phyloP scores from a whole-genome alignment of 1,140 invertebrate genomes.

The Melipona quadrifasciata region DNA sequence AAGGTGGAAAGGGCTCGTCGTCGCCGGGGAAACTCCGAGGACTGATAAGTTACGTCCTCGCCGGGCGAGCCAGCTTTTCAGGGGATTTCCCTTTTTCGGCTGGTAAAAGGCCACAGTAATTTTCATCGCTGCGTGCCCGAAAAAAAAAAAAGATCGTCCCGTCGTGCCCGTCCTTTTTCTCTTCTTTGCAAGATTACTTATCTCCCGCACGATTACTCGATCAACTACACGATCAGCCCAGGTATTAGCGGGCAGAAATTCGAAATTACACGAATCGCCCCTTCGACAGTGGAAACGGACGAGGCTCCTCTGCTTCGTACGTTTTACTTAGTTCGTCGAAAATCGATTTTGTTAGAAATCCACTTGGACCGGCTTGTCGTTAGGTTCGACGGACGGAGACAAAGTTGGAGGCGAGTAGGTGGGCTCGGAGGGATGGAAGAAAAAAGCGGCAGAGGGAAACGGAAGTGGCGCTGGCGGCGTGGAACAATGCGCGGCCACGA shows the following conservation, averaged over 20 bases:
- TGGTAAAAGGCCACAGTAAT: conserved; percentile 46
- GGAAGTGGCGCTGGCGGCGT: background rate
- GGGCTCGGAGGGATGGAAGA: background rate
- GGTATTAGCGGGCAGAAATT: background rate
- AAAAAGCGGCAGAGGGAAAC: background rate
- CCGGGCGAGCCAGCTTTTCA: conserved; percentile 47
- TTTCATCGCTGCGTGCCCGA: conserved; percentile 15
- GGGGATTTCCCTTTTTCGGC: conserved; percentile 49
- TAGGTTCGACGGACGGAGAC: background rate
- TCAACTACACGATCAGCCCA: background rate
- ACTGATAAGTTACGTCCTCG: conserved; percentile 69
- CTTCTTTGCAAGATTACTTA: background rate
- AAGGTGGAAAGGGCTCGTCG: conserved; percentile 63
- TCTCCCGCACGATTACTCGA: background rate
- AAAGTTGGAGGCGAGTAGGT: background rate
- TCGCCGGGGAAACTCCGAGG: conserved; percentile 49
- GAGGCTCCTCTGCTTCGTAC: too few relatives aligned
- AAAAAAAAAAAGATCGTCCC: conserved; percentile 27
- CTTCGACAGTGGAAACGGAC: background rate
- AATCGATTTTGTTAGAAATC: background rate
- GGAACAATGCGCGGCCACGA: conserved; percentile 31
- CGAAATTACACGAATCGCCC: background rate
- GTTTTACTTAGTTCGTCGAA: too few relatives aligned
- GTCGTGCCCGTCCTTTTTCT: background rate
- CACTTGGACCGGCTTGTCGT: too few relatives aligned